These are phyloP conservation scores for Triops cancriformis DNA, from an alignment of 1,140 invertebrate genomes.

Conservation along the genomic window DNA sequence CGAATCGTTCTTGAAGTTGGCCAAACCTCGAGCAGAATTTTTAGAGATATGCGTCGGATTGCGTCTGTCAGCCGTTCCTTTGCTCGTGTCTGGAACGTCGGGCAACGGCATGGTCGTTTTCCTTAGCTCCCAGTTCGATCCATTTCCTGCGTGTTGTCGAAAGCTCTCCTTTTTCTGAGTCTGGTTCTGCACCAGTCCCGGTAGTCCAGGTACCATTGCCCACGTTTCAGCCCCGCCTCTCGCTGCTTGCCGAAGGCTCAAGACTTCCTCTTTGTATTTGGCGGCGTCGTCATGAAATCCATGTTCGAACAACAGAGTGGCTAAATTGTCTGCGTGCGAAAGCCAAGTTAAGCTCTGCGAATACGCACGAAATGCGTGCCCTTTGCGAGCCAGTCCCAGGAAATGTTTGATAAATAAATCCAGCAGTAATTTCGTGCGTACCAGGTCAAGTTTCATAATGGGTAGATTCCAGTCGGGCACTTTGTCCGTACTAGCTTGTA, in stretches of 20 bases:
- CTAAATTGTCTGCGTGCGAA: slow-evolving; percentile 56
- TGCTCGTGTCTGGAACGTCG: neutral
- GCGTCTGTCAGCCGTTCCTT: neutral
- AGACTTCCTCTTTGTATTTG: slow-evolving; percentile 19
- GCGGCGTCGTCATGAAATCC: slow-evolving; percentile 26
- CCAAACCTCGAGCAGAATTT: neutral
- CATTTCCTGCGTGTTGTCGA: neutral
- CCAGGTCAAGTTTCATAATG: slow-evolving; percentile 30
- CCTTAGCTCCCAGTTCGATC: slow-evolving; percentile 9
- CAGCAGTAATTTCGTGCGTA: slow-evolving; percentile 36
- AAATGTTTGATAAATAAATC: slow-evolving; percentile 61
- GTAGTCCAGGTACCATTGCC: slow-evolving; percentile 22
- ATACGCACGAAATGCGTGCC: slow-evolving; percentile 48
- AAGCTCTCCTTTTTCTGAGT: neutral
- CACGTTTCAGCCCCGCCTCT: neutral
- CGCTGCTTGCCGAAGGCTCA: slow-evolving; percentile 21
- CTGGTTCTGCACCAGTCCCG: slow-evolving; percentile 2
- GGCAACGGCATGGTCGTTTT: neutral
- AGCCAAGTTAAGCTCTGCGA: slow-evolving; percentile 54
- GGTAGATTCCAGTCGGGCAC: slow-evolving; percentile 14
- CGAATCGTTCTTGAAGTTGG: neutral
- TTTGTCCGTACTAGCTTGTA: slow-evolving; percentile 33
- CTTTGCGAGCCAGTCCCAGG: slow-evolving; percentile 52
- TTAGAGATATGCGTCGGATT: too few species aligned
- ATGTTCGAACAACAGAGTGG: slow-evolving; percentile 49